These are phyloP conservation scores for Zhuqinia jingwanae DNA, from an alignment of 2,888 invertebrate genomes.

Conservation along the genomic window DNA sequence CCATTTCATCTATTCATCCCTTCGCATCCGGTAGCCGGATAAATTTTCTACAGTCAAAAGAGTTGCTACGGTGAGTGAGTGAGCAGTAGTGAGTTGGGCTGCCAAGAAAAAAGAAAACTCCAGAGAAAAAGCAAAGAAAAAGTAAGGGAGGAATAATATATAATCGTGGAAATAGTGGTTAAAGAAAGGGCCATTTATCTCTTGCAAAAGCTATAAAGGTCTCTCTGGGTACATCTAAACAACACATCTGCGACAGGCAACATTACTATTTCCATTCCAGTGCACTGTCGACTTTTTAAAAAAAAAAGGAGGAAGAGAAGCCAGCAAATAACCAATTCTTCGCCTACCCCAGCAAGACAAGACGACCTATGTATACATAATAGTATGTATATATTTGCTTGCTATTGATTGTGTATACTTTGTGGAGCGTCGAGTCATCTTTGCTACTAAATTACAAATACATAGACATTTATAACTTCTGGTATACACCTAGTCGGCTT, in stretches of 20 bases:
- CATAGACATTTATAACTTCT: too few relatives aligned
- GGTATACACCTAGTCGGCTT: too few relatives aligned
- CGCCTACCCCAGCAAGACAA: too few relatives aligned
- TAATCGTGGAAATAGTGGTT: background rate
- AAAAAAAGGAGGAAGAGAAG: background rate
- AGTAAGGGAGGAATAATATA: too few relatives aligned
- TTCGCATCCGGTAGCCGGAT: slow-evolving; percentile 1
- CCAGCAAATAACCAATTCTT: too few relatives aligned
- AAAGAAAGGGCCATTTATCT: background rate
- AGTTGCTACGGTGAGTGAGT: too few relatives aligned
- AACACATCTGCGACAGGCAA: background rate
- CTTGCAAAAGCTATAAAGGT: background rate
- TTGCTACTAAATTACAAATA: too few relatives aligned
- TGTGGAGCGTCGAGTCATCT: too few relatives aligned
- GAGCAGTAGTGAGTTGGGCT: background rate
- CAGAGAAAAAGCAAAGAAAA: background rate
- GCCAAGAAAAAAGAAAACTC: background rate
- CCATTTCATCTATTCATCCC: background rate
- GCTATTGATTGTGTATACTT: too few relatives aligned
- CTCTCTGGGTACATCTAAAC: background rate
- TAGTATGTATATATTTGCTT: too few relatives aligned
- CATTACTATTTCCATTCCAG: slow-evolving; percentile 24
- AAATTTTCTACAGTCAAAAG: background rate
- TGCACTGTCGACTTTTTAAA: background rate
- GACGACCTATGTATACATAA: too few relatives aligned